These are phyloP conservation scores for Panthera uncia DNA, from an alignment of 2,113 vertebrate species.

Conservation along the genomic window DNA sequence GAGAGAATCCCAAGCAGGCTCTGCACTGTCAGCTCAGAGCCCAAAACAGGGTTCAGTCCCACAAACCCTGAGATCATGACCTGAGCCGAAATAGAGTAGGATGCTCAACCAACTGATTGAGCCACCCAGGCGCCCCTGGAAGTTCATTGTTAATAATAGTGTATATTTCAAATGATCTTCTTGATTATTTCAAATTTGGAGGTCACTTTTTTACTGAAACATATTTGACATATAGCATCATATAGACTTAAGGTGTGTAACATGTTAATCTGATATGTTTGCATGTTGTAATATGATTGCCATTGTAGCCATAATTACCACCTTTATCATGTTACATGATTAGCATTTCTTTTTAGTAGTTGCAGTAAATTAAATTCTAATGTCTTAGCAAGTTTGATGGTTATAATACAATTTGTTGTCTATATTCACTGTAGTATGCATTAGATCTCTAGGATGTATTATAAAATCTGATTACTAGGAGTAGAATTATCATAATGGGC, in stretches of 20 bases:
- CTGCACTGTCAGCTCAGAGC: too few relatives aligned
- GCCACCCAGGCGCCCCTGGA: too few relatives aligned
- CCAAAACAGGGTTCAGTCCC: too few relatives aligned
- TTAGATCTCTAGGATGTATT: background rate
- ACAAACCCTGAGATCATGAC: too few relatives aligned
- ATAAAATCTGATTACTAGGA: constrained; percentile 19
- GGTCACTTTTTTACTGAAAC: background rate
- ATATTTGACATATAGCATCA: background rate
- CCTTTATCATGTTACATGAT: background rate
- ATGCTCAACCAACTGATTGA: too few relatives aligned
- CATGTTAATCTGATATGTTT: background rate
- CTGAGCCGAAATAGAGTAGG: too few relatives aligned
- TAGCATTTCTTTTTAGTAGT: background rate
- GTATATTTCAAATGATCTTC: constrained; percentile 35
- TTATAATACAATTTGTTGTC: background rate
- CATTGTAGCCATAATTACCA: background rate
- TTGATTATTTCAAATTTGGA: constrained; percentile 15
- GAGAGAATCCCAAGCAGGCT: too few relatives aligned
- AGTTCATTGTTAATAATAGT: background rate
- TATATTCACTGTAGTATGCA: background rate
- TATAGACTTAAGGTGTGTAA: background rate
- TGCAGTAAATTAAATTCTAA: background rate
- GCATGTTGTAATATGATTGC: background rate
- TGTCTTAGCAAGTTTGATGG: background rate
- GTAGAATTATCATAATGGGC: constrained; percentile 18